phyloP scores from a whole-genome alignment of 2,113 vertebrate species.

The Platycercus adscitus region DNA sequence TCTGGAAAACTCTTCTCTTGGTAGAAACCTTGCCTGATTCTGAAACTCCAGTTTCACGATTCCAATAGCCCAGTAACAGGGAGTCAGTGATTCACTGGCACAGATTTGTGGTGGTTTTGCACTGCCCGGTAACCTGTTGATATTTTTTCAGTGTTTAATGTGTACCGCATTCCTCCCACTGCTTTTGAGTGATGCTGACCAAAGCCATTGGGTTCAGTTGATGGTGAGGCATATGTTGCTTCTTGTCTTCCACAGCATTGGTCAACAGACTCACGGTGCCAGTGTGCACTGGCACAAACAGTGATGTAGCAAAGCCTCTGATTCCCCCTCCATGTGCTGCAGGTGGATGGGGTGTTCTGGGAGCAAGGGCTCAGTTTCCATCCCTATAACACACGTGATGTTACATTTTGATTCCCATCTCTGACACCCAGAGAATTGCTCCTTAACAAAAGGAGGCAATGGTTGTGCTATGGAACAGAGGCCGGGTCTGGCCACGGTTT shows the following conservation, averaged over 20 bases:
- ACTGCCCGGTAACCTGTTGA: background rate
- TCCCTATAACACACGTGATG: background rate
- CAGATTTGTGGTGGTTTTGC: background rate
- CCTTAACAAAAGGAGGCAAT: background rate
- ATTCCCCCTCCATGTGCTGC: background rate
- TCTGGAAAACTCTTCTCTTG: background rate
- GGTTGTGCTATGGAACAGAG: background rate
- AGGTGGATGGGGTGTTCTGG: background rate
- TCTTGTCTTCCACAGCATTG: accelerated
- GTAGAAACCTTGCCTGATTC: background rate
- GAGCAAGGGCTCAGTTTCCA: background rate
- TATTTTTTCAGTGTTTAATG: background rate
- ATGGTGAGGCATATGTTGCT: accelerated
- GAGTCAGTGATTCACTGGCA: background rate
- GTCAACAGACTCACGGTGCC: accelerated
- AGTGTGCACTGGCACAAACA: background rate
- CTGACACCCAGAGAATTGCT: slow-evolving; percentile 3
- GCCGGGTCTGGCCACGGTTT: background rate
- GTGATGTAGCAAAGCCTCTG: background rate
- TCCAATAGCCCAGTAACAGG: background rate
- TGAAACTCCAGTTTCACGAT: background rate
- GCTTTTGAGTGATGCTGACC: background rate
- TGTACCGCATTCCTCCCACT: background rate
- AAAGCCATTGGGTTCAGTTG: background rate
- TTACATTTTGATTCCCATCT: background rate